A percentile compares a stretch with the other conserved stretches of the same genome.
These are phyloP conservation scores for Eleutherodactylus coqui DNA, from an alignment of 2,797 vertebrate genomes.

Conservation along the genomic window DNA sequence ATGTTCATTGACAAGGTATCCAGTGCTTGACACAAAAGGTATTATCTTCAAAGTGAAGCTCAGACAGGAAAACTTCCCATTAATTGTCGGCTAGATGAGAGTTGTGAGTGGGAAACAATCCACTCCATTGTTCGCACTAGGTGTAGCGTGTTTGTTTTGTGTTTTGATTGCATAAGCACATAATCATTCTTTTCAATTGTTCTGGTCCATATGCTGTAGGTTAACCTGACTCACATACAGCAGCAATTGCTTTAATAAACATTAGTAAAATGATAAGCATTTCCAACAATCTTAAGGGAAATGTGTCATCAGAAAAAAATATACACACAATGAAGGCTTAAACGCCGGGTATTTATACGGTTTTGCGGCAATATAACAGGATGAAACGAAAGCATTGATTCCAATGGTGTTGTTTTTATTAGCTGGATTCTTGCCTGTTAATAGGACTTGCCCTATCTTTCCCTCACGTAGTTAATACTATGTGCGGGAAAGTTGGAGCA, in stretches of 20 bases:
- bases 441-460: too few species aligned
- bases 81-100: conserved; percentile 20
- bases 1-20: conserved; percentile 57
- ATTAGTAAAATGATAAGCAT: not conserved
- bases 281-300: too few species aligned
- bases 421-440: too few species aligned
- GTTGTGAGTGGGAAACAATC: conserved; percentile 27
- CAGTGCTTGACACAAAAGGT: conserved; percentile 52
- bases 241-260: not conserved
- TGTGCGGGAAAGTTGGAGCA: too few species aligned
- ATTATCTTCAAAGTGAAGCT: conserved; percentile 52
- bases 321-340: too few species aligned
- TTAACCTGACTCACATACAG: not conserved
- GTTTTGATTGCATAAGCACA: conserved; percentile 9
- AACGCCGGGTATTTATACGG: too few species aligned
- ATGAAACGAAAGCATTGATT: too few species aligned
- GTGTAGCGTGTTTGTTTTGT: conserved; percentile 38
- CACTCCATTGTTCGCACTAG: conserved; percentile 38
- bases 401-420: too few species aligned
- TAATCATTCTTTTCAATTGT: conserved; percentile 5
- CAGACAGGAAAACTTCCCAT: conserved; percentile 58
- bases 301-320: too few species aligned
- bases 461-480: too few species aligned
- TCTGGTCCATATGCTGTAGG: not conserved
- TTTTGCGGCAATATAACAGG: too few species aligned